A percentile compares a stretch with the other conserved stretches of the same genome.
Conservation (phyloP, 2,888 invertebrate genomes). For the Drosophila multiciliata region DNA sequence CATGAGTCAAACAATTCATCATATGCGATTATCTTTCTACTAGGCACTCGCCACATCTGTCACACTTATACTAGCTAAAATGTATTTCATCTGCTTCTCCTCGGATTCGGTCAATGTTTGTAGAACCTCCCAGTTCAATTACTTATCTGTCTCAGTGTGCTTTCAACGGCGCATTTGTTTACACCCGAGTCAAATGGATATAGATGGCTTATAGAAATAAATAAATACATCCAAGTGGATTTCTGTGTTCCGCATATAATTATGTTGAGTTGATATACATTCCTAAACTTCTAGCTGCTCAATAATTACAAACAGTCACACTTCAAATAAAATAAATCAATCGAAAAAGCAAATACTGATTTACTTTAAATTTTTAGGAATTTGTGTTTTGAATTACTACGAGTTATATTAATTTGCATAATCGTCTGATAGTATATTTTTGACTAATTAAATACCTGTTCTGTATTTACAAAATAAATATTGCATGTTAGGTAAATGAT, state of each 20-base stretch:
- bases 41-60: conserved; percentile 28
- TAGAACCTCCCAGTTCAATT: neutral
- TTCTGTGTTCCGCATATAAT: conserved; percentile 54
- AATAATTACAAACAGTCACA: conserved; percentile 26
- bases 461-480: neutral
- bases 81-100: conserved; percentile 1
- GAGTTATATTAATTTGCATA: neutral
- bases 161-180: conserved; percentile 23
- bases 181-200: conserved; percentile 17
- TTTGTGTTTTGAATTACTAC: neutral
- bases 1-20: conserved; percentile 79
- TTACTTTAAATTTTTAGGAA: neutral
- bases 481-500: conserved; percentile 6
- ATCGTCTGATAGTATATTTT: neutral
- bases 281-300: conserved; percentile 1
- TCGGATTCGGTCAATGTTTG: conserved; percentile 17
- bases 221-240: conserved; percentile 46
- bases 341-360: conserved; percentile 6
- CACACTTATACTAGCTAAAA: conserved; percentile 14
- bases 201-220: conserved; percentile 23
- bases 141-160: conserved; percentile 11
- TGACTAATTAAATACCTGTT: neutral
- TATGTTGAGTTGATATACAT: conserved; percentile 23
- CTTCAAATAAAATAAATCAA: conserved; percentile 21
- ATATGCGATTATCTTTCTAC: conserved; percentile 21